A percentile compares a stretch with the other conserved stretches of the same genome.
Evolutionary conservation across 2,888 invertebrate species (phyloP).

Genomic region (Achlya flavicornis): DNA sequence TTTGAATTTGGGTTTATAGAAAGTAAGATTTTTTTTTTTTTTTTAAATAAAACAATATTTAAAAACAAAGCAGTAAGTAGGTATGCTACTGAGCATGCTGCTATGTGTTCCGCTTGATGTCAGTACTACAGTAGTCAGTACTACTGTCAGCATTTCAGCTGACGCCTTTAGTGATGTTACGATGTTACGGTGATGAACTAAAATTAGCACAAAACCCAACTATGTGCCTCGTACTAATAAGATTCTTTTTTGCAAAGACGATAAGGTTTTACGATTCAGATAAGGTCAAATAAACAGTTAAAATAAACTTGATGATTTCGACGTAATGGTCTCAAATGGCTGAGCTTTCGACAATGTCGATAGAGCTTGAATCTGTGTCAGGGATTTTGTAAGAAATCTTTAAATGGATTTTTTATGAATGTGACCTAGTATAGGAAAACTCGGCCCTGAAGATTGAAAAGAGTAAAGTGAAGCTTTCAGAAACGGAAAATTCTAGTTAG

Average conservation of each 20-base stretch:
- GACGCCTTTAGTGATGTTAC: too few species aligned
- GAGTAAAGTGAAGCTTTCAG: too few species aligned
- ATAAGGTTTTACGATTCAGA: constrained; percentile 1
- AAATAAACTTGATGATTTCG: not conserved
- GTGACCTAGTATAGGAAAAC: not conserved
- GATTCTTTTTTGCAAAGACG: not conserved
- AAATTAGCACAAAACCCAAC: not conserved
- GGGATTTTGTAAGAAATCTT: constrained; percentile 6
- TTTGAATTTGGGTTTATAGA: too few species aligned
- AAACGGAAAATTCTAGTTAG: too few species aligned
- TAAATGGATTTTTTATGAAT: not conserved
- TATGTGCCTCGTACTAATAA: not conserved
- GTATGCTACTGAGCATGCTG: too few species aligned
- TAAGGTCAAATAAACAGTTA: constrained; percentile 8
- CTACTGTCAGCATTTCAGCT: too few species aligned
- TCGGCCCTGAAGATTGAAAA: not conserved
- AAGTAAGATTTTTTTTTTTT: too few species aligned
- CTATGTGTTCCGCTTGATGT: too few species aligned
- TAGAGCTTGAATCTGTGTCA: constrained; percentile 23
- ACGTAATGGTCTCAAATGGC: constrained; percentile 22
- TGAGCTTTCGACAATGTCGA: constrained; percentile 25
- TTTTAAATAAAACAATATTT: too few species aligned
- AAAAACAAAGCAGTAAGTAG: too few species aligned
- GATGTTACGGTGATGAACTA: too few species aligned
- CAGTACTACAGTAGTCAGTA: too few species aligned